Conservation (phyloP, 2,113 vertebrate genomes). For the Gymnocephalus cernua region DNA sequence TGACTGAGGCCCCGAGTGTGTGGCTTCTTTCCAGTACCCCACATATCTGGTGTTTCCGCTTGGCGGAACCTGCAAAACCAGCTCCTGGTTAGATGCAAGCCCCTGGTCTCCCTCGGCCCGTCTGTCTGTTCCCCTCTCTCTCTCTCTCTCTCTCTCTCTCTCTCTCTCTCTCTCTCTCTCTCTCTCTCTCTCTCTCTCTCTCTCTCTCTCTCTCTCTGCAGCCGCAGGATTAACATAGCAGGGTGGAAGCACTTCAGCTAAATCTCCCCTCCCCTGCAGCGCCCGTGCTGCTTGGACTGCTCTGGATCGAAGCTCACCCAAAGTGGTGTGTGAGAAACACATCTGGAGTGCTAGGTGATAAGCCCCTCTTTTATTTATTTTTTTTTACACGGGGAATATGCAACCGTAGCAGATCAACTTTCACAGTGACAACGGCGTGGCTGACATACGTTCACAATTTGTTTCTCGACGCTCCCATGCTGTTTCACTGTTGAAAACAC, state of each 20-base stretch:
- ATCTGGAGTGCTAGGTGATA: conserved; percentile 57
- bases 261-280: conserved; percentile 67
- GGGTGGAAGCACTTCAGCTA: conserved; percentile 73
- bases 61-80: conserved; percentile 60
- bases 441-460: conserved; percentile 39
- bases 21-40: conserved; percentile 41
- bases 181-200: too few species aligned
- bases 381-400: conserved; percentile 36
- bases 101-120: conserved; percentile 17
- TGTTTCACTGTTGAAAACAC: conserved; percentile 10
- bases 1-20: conserved; percentile 10
- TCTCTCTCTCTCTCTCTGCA: conserved; percentile 42
- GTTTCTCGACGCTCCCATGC: neutral
- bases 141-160: neutral
- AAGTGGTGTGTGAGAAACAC: conserved; percentile 61
- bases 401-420: conserved; percentile 38
- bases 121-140: conserved; percentile 17
- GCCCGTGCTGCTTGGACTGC: conserved; percentile 54
- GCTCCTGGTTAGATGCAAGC: conserved; percentile 47
- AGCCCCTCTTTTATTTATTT: conserved; percentile 10
- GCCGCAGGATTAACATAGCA: conserved; percentile 71
- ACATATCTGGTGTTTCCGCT: conserved; percentile 61
- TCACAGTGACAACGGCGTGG: conserved; percentile 17
- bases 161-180: conserved; percentile 34
- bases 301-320: conserved; percentile 64